Evolutionary conservation across 2,888 invertebrate species (phyloP).

Genomic region (Andricus curvator): DNA sequence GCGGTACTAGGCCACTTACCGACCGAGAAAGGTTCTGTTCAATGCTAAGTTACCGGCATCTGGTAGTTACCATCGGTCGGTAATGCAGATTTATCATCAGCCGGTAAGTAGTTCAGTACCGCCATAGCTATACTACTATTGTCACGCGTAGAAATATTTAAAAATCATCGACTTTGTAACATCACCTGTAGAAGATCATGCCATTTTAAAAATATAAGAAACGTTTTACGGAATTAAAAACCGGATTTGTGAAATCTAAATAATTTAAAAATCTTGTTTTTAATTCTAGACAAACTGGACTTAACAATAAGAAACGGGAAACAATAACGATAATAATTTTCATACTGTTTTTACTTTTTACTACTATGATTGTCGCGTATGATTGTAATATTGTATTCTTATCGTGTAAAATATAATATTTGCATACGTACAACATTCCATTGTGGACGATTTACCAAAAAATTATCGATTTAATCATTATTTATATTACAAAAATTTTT

Average conservation of each 20-base stretch:
- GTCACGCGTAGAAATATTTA: constrained; percentile 16
- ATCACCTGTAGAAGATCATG: constrained; percentile 7
- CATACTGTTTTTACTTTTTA: constrained; percentile 76
- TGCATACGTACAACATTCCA: constrained; percentile 39
- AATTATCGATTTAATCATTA: constrained; percentile 13
- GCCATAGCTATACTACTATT: too few relatives aligned
- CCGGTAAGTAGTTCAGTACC: too few relatives aligned
- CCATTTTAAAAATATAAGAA: constrained; percentile 14
- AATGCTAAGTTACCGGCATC: too few relatives aligned
- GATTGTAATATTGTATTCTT: constrained; percentile 69
- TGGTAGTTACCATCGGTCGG: too few relatives aligned
- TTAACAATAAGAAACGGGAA: constrained; percentile 73
- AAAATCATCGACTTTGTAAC: constrained; percentile 14
- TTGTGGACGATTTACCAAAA: background rate
- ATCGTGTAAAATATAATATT: constrained; percentile 61
- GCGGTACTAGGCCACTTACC: too few relatives aligned
- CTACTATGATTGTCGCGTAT: constrained; percentile 70
- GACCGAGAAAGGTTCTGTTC: too few relatives aligned
- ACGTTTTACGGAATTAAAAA: constrained; percentile 12
- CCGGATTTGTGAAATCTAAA: background rate
- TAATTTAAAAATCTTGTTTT: background rate
- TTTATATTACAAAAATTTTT: background rate
- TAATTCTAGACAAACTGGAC: constrained; percentile 48
- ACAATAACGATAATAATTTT: constrained; percentile 74
- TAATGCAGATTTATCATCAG: too few relatives aligned